A percentile compares a stretch with the other conserved stretches of the same genome.
These are phyloP conservation scores for Sisyra terminalis DNA, from an alignment of 2,888 invertebrate species.

Conservation along the genomic window DNA sequence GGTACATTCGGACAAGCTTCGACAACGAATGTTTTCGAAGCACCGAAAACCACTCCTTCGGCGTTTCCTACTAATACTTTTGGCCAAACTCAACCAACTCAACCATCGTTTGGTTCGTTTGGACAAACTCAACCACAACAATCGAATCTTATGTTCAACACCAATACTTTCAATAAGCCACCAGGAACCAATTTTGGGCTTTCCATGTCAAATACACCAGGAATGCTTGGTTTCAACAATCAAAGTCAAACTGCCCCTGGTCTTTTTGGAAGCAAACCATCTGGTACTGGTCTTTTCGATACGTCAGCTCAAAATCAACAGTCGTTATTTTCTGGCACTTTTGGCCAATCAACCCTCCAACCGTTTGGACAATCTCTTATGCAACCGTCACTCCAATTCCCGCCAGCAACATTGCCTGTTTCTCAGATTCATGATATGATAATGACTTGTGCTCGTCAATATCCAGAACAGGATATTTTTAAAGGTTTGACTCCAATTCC, in stretches of 20 bases:
- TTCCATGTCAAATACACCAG: conserved; percentile 10
- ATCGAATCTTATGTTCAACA: conserved; percentile 15
- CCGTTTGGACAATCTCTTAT: no score
- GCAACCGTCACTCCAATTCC: background rate
- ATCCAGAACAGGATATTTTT: background rate
- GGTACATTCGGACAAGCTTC: conserved; percentile 17
- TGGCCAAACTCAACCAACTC: conserved; percentile 13
- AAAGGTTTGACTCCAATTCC: conserved; percentile 1
- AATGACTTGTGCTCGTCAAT: conserved; percentile 1
- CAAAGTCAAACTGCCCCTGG: background rate
- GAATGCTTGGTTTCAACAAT: background rate
- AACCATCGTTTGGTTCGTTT: conserved; percentile 19
- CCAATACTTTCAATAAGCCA: conserved; percentile 20
- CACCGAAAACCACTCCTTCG: conserved; percentile 20
- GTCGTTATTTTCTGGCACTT: no score
- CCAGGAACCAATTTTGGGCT: conserved; percentile 21
- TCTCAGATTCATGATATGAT: conserved; percentile 1
- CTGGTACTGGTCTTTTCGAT: background rate
- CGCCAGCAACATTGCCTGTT: background rate
- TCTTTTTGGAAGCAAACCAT: background rate
- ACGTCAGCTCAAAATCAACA: no score
- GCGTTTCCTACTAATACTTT: conserved; percentile 29
- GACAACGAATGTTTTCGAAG: conserved; percentile 26
- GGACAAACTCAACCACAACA: conserved; percentile 16
- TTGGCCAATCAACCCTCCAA: no score